These are phyloP conservation scores for Cinclus cinclus DNA, from an alignment of 2,113 vertebrate species.

Conservation along the genomic window DNA sequence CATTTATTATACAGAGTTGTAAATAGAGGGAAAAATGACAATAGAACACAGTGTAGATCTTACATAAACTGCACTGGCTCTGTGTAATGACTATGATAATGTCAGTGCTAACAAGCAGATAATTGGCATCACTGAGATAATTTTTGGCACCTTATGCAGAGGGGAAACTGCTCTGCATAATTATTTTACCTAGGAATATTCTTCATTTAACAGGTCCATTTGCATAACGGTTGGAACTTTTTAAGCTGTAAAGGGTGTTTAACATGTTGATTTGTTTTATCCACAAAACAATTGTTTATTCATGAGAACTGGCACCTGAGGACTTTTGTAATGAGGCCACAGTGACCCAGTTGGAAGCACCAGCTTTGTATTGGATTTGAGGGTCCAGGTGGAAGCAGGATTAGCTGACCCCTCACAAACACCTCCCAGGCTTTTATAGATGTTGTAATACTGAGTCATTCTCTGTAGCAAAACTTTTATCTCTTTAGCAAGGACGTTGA, in stretches of 20 bases:
- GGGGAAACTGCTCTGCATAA: slow-evolving; percentile 75
- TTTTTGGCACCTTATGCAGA: slow-evolving; percentile 79
- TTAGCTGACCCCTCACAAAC: neutral
- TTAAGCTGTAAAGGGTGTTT: slow-evolving; percentile 18
- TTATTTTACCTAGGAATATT: slow-evolving; percentile 79
- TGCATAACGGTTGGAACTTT: slow-evolving; percentile 74
- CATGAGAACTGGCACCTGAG: slow-evolving; percentile 31
- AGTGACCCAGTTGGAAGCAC: neutral
- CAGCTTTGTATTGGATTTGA: neutral
- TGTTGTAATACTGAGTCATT: neutral
- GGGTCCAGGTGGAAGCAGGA: neutral
- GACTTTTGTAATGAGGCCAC: slow-evolving; percentile 1
- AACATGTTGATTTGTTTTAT: slow-evolving; percentile 50
- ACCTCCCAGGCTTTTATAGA: neutral
- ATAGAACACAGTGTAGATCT: slow-evolving; percentile 70
- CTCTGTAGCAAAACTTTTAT: neutral
- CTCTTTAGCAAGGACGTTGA: neutral
- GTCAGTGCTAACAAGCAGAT: slow-evolving; percentile 80
- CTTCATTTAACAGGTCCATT: slow-evolving; percentile 76
- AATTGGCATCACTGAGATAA: slow-evolving; percentile 79
- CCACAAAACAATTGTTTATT: slow-evolving; percentile 35
- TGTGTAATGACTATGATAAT: slow-evolving; percentile 78
- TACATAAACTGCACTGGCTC: slow-evolving; percentile 66
- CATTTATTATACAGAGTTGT: slow-evolving; percentile 76
- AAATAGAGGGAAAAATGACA: slow-evolving; percentile 74